Conservation (phyloP, 2,888 invertebrate species). For the Sinohyriopsis cumingii region DNA sequence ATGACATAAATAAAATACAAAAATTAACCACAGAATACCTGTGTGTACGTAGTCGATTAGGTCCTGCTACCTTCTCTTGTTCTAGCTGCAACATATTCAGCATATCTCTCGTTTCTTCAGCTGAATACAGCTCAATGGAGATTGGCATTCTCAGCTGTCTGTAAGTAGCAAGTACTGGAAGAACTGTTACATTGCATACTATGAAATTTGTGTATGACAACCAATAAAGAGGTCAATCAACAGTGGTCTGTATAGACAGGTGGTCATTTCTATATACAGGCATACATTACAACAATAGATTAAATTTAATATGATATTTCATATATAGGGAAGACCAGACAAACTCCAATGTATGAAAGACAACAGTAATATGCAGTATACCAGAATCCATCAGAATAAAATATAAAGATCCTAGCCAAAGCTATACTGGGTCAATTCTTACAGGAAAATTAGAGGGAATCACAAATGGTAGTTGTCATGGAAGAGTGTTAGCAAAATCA, state of each 20-base stretch:
- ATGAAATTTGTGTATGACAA: not conserved
- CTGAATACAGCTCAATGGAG: slow-evolving; percentile 50
- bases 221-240: not conserved
- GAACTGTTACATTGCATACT: not conserved
- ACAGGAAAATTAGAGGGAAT: too few species aligned
- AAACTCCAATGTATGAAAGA: too few species aligned
- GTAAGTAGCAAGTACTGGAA: slow-evolving; percentile 9
- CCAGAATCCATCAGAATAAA: too few species aligned
- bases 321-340: too few species aligned
- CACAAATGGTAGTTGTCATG: too few species aligned
- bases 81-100: slow-evolving; percentile 45
- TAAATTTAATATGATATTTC: too few species aligned
- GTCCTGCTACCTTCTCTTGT: slow-evolving; percentile 28
- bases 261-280: not conserved
- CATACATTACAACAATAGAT: not conserved
- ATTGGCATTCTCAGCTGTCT: slow-evolving; percentile 58
- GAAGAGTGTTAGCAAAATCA: too few species aligned
- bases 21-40: slow-evolving; percentile 40
- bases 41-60: slow-evolving; percentile 52
- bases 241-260: not conserved
- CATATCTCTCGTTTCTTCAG: slow-evolving; percentile 51
- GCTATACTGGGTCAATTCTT: too few species aligned
- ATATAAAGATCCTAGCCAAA: too few species aligned
- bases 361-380: too few species aligned
- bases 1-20: not conserved